A percentile compares a stretch with the other conserved stretches of the same genome.
phyloP scores from a whole-genome alignment of 2,888 invertebrate genomes.

The Mythimna loreyi region DNA sequence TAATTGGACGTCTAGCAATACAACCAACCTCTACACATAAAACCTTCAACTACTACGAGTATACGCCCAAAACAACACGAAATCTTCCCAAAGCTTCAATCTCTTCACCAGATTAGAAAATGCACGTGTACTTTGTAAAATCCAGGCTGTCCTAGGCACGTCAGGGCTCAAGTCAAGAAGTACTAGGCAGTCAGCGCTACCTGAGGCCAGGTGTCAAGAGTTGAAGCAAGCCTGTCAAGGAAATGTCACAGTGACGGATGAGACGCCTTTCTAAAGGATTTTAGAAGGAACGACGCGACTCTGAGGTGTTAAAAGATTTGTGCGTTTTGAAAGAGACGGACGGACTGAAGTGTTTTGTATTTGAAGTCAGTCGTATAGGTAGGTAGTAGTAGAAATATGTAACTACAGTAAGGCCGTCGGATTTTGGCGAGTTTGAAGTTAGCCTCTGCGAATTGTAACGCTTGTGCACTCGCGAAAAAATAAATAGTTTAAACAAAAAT shows the following conservation, averaged over 20 bases:
- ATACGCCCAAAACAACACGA: background rate
- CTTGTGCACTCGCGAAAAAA: too few species aligned
- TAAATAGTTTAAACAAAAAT: too few species aligned
- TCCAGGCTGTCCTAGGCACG: constrained; percentile 3
- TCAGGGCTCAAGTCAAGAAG: constrained; percentile 4
- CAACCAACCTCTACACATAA: too few species aligned
- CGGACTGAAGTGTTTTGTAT: background rate
- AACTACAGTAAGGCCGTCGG: too few species aligned
- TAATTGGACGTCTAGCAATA: too few species aligned
- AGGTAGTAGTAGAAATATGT: too few species aligned
- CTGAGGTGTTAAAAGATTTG: constrained; percentile 25
- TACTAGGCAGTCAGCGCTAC: background rate
- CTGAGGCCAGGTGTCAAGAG: constrained; percentile 14
- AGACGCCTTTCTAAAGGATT: constrained; percentile 26
- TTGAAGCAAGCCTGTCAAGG: constrained; percentile 15
- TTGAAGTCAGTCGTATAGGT: too few species aligned
- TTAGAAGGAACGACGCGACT: constrained; percentile 10
- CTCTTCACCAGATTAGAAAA: constrained; percentile 24
- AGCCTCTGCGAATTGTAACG: too few species aligned
- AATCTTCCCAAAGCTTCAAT: constrained; percentile 8
- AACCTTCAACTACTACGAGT: too few species aligned
- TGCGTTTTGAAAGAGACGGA: background rate
- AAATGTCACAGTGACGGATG: constrained; percentile 14
- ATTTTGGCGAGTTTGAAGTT: too few species aligned
- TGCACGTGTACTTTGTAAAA: constrained; percentile 20